Conservation (phyloP, 2,113 vertebrate species). For the Leptobrachium ailaonicum region DNA sequence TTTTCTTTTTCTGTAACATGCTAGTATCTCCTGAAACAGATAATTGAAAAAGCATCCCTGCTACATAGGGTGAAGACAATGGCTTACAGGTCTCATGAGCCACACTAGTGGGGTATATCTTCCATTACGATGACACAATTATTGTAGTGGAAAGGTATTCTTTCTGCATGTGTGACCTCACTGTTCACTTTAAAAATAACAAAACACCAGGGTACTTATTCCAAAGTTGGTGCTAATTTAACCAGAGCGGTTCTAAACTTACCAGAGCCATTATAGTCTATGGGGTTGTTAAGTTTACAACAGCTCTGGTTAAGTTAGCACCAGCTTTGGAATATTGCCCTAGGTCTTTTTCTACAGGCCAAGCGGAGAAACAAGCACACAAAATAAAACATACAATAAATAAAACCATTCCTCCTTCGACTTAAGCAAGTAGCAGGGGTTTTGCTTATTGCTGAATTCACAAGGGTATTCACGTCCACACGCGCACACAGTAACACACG, state of each 20-base stretch:
- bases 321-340: no score
- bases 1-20: no score
- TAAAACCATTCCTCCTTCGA: slow-evolving; percentile 16
- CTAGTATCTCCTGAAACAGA: no score
- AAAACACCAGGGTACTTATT: slow-evolving; percentile 49
- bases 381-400: slow-evolving; percentile 59
- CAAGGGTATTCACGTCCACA: slow-evolving; percentile 52
- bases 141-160: slow-evolving; percentile 56
- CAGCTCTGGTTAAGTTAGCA: no score
- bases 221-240: no score
- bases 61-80: background rate
- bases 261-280: no score
- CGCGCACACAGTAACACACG: slow-evolving; percentile 43
- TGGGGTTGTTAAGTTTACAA: no score
- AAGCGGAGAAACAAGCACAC: slow-evolving; percentile 65
- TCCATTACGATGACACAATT: background rate
- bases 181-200: slow-evolving; percentile 60
- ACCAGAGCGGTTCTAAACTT: no score
- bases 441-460: slow-evolving; percentile 65
- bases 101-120: background rate
- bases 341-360: slow-evolving; percentile 63
- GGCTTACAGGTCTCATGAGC: background rate
- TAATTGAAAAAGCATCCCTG: no score
- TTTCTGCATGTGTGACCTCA: slow-evolving; percentile 67
- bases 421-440: slow-evolving; percentile 65